These are phyloP conservation scores for Chironomus tentans DNA, from an alignment of 2,888 invertebrate genomes.

Conservation along the genomic window DNA sequence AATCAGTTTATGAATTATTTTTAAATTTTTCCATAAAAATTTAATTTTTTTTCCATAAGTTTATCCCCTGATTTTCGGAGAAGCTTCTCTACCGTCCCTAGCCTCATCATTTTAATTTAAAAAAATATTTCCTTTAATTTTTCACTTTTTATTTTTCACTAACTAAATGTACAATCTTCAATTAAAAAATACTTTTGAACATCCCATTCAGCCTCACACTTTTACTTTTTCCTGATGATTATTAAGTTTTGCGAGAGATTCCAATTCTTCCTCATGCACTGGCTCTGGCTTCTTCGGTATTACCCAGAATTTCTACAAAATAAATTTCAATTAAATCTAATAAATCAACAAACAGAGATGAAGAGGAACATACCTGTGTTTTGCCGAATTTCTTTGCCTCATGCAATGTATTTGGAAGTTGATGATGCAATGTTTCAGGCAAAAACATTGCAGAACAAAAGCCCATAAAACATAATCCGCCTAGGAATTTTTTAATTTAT, in stretches of 20 bases:
- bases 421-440: conserved; percentile 55
- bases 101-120: neutral
- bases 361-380: conserved; percentile 32
- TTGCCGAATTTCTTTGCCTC: conserved; percentile 52
- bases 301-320: neutral
- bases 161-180: neutral
- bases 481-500: conserved; percentile 27
- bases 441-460: conserved; percentile 45
- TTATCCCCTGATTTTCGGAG: too few relatives aligned
- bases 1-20: too few relatives aligned
- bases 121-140: neutral
- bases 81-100: too few relatives aligned
- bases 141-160: neutral
- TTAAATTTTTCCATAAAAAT: too few relatives aligned
- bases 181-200: neutral
- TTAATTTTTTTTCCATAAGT: too few relatives aligned
- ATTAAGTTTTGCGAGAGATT: neutral
- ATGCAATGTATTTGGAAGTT: conserved; percentile 53
- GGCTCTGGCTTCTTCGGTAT: neutral
- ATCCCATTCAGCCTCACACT: too few relatives aligned
- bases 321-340: neutral
- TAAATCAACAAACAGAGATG: neutral
- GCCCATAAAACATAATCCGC: conserved; percentile 42
- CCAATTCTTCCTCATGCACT: neutral
- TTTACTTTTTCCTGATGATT: neutral